phyloP scores from a whole-genome alignment of 2,113 vertebrate genomes.

The Brachyistius frenatus region DNA sequence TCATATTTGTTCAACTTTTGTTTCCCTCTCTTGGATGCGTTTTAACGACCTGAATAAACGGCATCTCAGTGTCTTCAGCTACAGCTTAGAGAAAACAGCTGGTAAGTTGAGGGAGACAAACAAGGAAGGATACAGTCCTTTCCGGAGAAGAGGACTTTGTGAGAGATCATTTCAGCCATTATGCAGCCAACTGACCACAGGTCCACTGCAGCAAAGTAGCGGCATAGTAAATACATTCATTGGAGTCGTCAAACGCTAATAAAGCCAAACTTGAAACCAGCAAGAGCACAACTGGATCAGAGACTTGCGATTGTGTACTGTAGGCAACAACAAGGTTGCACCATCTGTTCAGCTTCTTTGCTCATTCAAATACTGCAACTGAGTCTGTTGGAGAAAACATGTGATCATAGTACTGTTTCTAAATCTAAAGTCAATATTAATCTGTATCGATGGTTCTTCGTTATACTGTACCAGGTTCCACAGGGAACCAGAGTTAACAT shows the following conservation, averaged over 20 bases:
- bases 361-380: not conserved
- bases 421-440: not conserved
- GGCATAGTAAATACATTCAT: conserved; percentile 21
- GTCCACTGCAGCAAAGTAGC: conserved; percentile 86
- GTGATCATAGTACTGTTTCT: not conserved
- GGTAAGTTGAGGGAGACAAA: not conserved
- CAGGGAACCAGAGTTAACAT: not conserved
- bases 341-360: conserved; percentile 19
- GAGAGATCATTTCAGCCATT: conserved; percentile 93
- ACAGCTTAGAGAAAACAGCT: not conserved
- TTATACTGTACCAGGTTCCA: not conserved
- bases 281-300: not conserved
- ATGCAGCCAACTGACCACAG: conserved; percentile 93
- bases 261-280: not conserved
- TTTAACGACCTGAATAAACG: not conserved
- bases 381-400: not conserved
- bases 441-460: not conserved
- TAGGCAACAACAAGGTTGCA: not conserved
- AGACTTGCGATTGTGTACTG: not conserved
- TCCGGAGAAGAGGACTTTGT: conserved; percentile 92
- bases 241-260: not conserved
- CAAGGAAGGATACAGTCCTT: conserved; percentile 90
- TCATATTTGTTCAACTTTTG: not conserved
- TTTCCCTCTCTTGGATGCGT: not conserved
- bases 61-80: not conserved